Conservation (phyloP, 2,113 vertebrate genomes). For the Phalacrocorax pelagicus region DNA sequence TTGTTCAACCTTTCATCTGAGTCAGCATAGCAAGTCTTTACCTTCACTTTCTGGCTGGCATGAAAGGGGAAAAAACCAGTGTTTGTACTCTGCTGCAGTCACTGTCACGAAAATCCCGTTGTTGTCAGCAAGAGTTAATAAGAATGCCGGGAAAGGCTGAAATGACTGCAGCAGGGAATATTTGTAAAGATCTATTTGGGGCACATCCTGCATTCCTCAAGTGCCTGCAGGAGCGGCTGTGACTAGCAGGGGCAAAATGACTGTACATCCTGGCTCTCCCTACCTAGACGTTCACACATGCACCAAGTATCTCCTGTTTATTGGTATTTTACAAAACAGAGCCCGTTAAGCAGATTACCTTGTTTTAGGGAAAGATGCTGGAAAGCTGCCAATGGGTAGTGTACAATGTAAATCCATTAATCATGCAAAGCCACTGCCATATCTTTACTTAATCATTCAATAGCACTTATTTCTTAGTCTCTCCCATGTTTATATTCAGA, state of each 20-base stretch:
- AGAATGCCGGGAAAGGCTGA: background rate
- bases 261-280: background rate
- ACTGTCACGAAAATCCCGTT: background rate
- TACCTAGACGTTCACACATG: accelerated
- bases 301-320: background rate
- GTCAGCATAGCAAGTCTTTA: background rate
- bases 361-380: background rate
- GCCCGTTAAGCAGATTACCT: background rate
- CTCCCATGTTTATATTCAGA: background rate
- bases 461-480: background rate
- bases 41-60: background rate
- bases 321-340: background rate
- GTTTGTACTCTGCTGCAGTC: background rate
- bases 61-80: background rate
- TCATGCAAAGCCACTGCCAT: background rate
- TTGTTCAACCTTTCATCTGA: slow-evolving; percentile 28
- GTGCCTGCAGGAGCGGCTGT: background rate
- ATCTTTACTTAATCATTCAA: background rate
- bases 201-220: slow-evolving; percentile 39
- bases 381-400: background rate
- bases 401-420: slow-evolving; percentile 1
- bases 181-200: slow-evolving; percentile 12
- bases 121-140: background rate
- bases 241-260: slow-evolving; percentile 8
- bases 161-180: background rate